phyloP scores from a whole-genome alignment of 1,140 invertebrate species.

The Lycorma delicatula region DNA sequence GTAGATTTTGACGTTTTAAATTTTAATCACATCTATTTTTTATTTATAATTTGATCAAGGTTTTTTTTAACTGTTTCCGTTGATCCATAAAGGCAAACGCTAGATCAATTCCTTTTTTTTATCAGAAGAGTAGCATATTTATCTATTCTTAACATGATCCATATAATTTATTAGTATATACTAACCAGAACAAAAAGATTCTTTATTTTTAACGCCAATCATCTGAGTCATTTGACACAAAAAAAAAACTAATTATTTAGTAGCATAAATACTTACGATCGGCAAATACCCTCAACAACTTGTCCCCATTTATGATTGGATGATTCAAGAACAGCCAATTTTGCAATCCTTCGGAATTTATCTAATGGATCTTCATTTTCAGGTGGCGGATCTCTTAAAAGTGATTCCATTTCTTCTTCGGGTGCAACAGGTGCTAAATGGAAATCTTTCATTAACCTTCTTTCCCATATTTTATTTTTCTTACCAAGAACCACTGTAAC shows the following conservation, averaged over 20 bases:
- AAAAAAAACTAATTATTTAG: too few species aligned
- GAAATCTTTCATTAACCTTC: constrained; percentile 77
- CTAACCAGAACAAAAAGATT: too few species aligned
- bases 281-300: constrained; percentile 49
- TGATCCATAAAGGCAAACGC: too few species aligned
- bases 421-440: constrained; percentile 61
- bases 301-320: constrained; percentile 59
- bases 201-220: too few species aligned
- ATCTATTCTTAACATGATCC: too few species aligned
- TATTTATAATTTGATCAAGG: too few species aligned
- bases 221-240: too few species aligned
- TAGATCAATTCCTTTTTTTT: too few species aligned
- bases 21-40: too few species aligned
- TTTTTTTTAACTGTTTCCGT: too few species aligned
- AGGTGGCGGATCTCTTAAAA: constrained; percentile 40
- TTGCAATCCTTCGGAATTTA: constrained; percentile 62
- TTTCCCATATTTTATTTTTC: constrained; percentile 65
- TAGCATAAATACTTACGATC: constrained; percentile 49
- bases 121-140: too few species aligned
- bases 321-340: constrained; percentile 55
- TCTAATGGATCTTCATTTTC: constrained; percentile 53
- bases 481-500: constrained; percentile 40
- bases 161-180: background rate
- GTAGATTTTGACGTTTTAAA: too few species aligned
- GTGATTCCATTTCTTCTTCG: constrained; percentile 44